phyloP scores from a whole-genome alignment of 2,113 vertebrate species.

The Ceyx cyanopectus region DNA sequence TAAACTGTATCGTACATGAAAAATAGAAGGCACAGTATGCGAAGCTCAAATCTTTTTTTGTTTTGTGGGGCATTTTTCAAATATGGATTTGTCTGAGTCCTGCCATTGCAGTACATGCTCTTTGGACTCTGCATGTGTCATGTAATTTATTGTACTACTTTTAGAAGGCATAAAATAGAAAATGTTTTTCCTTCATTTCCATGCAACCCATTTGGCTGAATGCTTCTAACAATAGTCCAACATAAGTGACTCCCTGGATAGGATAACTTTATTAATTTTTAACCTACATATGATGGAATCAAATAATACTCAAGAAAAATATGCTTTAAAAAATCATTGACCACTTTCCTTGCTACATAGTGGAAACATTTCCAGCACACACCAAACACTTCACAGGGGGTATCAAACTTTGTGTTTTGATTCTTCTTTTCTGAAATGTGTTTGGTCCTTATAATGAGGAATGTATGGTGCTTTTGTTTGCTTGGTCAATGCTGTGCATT shows the following conservation, averaged over 20 bases:
- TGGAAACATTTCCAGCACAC: background rate
- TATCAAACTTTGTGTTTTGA: background rate
- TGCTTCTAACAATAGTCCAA: background rate
- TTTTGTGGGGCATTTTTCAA: background rate
- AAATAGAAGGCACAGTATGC: background rate
- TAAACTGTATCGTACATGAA: background rate
- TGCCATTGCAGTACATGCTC: background rate
- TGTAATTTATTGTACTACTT: background rate
- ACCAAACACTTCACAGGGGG: background rate
- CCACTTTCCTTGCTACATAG: accelerated
- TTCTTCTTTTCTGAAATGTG: background rate
- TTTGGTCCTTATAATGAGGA: background rate
- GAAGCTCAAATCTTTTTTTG: background rate
- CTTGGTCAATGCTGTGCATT: background rate
- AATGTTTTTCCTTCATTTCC: background rate
- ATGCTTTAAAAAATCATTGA: background rate
- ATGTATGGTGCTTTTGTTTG: background rate
- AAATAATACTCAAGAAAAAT: background rate
- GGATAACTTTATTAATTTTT: background rate
- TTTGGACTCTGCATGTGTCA: background rate
- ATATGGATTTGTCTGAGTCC: background rate
- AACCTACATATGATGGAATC: background rate
- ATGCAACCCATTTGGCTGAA: background rate
- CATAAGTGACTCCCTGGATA: background rate
- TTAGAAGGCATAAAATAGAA: background rate